These are phyloP conservation scores for Hipparchia semele DNA, from an alignment of 2,888 invertebrate genomes.

Conservation along the genomic window DNA sequence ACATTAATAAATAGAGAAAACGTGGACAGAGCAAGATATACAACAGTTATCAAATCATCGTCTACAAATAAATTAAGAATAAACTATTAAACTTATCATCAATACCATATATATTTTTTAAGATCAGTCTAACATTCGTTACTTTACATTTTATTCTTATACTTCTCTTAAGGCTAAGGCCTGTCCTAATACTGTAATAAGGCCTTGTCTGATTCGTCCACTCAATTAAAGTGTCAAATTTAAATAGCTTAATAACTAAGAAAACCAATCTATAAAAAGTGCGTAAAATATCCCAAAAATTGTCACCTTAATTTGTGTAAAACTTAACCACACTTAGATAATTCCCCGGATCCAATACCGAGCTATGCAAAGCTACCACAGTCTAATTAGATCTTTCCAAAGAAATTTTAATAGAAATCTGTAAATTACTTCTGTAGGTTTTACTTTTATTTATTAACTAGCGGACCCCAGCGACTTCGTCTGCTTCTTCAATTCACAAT, in stretches of 20 bases:
- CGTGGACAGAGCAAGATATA: conserved; percentile 71
- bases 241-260: conserved; percentile 34
- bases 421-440: not conserved
- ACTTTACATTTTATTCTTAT: conserved; percentile 69
- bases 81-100: conserved; percentile 71
- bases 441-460: not conserved
- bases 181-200: conserved; percentile 43
- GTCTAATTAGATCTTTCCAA: not conserved
- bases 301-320: conserved; percentile 18
- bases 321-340: conserved; percentile 30
- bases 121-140: conserved; percentile 83
- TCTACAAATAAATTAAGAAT: conserved; percentile 57
- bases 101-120: conserved; percentile 77
- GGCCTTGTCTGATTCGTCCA: conserved; percentile 38
- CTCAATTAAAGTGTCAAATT: conserved; percentile 36
- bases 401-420: not conserved
- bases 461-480: too few species aligned
- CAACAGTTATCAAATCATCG: conserved; percentile 54
- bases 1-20: conserved; percentile 59
- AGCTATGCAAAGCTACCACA: not conserved
- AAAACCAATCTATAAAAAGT: conserved; percentile 38
- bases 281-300: conserved; percentile 36
- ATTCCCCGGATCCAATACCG: not conserved
- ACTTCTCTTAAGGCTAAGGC: conserved; percentile 63
- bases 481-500: too few species aligned